phyloP scores from a whole-genome alignment of 2,113 vertebrate genomes.

The Progne subis region DNA sequence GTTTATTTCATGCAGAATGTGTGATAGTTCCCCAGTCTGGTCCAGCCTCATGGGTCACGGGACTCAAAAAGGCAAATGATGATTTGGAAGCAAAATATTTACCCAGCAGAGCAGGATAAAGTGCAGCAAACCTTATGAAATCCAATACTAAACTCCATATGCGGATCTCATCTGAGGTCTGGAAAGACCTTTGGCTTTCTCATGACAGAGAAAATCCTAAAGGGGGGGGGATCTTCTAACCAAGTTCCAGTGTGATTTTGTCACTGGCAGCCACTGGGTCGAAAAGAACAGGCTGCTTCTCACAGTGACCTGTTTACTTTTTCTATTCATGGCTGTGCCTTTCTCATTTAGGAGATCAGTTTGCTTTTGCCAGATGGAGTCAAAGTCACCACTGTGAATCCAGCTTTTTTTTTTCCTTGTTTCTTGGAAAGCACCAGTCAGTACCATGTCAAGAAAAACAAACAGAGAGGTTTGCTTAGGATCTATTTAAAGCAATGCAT shows the following conservation, averaged over 20 bases:
- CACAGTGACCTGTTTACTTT: slow-evolving; percentile 2
- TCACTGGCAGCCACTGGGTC: background rate
- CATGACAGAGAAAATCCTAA: background rate
- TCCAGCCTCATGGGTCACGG: background rate
- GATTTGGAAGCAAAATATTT: slow-evolving; percentile 22
- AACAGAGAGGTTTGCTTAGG: slow-evolving; percentile 67
- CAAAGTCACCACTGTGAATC: slow-evolving; percentile 64
- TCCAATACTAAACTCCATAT: background rate
- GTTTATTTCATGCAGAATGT: background rate
- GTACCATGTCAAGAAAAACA: slow-evolving; percentile 78
- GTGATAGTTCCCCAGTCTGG: rapidly evolving
- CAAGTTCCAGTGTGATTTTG: background rate
- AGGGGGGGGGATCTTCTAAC: background rate
- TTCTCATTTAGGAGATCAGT: slow-evolving; percentile 35
- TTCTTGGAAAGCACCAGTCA: slow-evolving; percentile 79
- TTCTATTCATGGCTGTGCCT: background rate
- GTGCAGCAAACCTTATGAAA: slow-evolving; percentile 13
- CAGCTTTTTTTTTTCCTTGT: slow-evolving; percentile 50
- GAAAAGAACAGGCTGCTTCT: slow-evolving; percentile 27
- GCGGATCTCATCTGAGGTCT: background rate
- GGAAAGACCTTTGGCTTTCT: background rate
- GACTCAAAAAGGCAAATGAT: background rate
- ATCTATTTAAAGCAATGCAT: slow-evolving; percentile 71
- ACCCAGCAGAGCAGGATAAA: background rate
- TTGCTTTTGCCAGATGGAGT: slow-evolving; percentile 52